Conservation (phyloP, 2,888 invertebrate genomes). For the Catocala fraxini region DNA sequence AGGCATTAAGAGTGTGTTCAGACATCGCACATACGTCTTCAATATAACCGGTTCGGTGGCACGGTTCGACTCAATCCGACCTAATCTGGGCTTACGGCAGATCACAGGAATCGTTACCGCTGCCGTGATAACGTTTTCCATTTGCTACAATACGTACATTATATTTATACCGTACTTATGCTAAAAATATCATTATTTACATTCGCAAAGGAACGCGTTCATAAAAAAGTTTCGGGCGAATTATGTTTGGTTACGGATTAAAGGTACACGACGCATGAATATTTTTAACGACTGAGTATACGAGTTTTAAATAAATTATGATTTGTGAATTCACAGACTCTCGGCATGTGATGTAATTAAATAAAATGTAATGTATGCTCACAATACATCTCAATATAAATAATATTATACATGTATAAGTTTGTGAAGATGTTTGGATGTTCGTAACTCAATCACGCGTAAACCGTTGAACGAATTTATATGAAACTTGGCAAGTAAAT, state of each 20-base stretch:
- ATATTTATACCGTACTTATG: constrained; percentile 23
- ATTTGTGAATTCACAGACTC: no score
- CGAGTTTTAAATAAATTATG: no score
- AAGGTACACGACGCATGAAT: no score
- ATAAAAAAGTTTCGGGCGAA: neutral
- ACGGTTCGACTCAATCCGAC: constrained; percentile 70
- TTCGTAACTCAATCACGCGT: no score
- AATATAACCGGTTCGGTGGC: constrained; percentile 62
- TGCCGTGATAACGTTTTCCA: constrained; percentile 71
- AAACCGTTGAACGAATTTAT: no score
- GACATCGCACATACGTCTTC: constrained; percentile 56
- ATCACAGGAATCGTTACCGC: constrained; percentile 75
- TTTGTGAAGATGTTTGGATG: no score
- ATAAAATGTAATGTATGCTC: no score
- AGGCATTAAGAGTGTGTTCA: constrained; percentile 56
- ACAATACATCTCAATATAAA: no score
- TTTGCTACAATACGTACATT: constrained; percentile 59
- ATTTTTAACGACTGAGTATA: no score
- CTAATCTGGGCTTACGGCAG: constrained; percentile 80
- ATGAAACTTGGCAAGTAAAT: neutral
- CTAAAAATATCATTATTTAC: constrained; percentile 16
- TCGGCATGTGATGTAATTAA: no score
- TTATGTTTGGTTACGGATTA: no score
- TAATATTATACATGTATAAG: no score
- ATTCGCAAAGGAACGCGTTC: neutral